Base-by-base conservation (phyloP, 2,888 invertebrate species). In the Tetramorium bicarinatum region DNA sequence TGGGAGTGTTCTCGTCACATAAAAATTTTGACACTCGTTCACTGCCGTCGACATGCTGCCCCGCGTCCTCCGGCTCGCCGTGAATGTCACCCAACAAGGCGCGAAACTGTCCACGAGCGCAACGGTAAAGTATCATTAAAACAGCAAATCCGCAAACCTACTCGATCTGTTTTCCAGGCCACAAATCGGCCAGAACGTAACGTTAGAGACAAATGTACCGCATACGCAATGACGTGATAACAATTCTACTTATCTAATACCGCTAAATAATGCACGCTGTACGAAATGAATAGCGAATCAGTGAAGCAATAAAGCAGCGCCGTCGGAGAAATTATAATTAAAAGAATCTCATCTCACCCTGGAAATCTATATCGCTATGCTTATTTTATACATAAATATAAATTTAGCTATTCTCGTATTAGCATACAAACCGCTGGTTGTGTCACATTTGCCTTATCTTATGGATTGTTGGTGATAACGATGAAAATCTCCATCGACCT, bases 81-180 rank as follows among this genome's bases (percentile, higher is more conserved):
- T 93, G 83, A 84, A 85, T 79, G 89, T 92, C 47, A 93, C 92
- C 61, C 92, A 93, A 47, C 92, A 91, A 82, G 93, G 94, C 84
- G 93, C 92, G 6, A 94, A 94, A 79, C 92, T 94, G 21, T 94
- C 94, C 18, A 94, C 94, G n/a, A 93, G 92, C 49, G 83, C 92
- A 44, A 93, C 90, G 89, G 94, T 94, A 72, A 91, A 41, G 62
- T 62, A 75, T 34, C 15, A 34, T 1, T 13, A 15, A 18, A 59
- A 0, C 18, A 2, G 2, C n/a, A 25, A 25, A 38, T 38, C 0
- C 1, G 47, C 6, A 7, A 41, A 13, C 67, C 47, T 9, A 13
- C 9, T 47, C 18, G 6, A 56, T 18, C 8, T 52, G 1, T n/a
- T 49, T 34, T 13, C 25, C n/a, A n/a, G n/a, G n/a, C n/a, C 3